A percentile compares a stretch with the other conserved stretches of the same genome.
Evolutionary conservation across 2,797 vertebrate species (phyloP).

Genomic region (Chelmon rostratus): DNA sequence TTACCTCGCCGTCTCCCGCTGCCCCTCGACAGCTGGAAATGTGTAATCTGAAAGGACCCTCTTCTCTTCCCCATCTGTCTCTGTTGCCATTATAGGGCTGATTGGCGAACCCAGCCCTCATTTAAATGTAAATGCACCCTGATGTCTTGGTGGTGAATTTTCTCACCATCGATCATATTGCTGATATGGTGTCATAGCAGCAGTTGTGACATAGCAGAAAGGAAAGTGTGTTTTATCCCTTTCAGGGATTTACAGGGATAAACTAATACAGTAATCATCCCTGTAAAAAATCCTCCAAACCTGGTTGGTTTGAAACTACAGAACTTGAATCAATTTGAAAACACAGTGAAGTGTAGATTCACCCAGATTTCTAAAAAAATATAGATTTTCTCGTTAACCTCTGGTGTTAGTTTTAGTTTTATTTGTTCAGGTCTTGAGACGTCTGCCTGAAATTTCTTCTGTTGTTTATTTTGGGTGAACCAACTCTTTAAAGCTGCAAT

Average conservation of each 20-base stretch:
- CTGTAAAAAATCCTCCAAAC: neutral
- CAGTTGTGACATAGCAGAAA: slow-evolving; percentile 15
- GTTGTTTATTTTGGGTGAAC: neutral
- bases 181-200: slow-evolving; percentile 38
- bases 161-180: slow-evolving; percentile 56
- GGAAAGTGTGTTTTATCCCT: slow-evolving; percentile 26
- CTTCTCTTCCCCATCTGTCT: slow-evolving; percentile 48
- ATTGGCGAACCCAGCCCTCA: slow-evolving; percentile 65
- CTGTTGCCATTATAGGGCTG: slow-evolving; percentile 54
- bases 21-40: slow-evolving; percentile 54
- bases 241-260: neutral
- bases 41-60: slow-evolving; percentile 48
- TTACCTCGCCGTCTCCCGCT: slow-evolving; percentile 24
- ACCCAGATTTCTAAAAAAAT: neutral
- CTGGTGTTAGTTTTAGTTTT: neutral
- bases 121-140: slow-evolving; percentile 79
- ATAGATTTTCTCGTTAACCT: neutral
- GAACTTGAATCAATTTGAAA: neutral
- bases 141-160: slow-evolving; percentile 40
- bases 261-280: slow-evolving; percentile 5
- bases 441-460: neutral
- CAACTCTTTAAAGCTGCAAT: neutral
- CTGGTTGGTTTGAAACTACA: neutral
- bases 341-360: neutral
- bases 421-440: neutral